Percentiles rank a stretch among this genome's conserved stretches.
Conservation (phyloP, 2,888 invertebrate species). For the Phortica magna region DNA sequence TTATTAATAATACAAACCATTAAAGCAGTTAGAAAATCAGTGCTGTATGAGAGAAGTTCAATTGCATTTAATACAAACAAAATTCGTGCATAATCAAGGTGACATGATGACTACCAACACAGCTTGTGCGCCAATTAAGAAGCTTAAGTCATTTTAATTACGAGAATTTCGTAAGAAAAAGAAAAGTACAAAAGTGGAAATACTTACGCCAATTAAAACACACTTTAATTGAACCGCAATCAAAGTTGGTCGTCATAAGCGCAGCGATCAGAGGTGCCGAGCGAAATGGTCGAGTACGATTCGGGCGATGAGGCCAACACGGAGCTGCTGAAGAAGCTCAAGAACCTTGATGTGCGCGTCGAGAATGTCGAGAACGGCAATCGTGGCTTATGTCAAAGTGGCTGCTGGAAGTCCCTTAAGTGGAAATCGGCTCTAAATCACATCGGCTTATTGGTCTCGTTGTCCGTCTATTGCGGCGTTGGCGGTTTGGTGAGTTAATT, state of each 20-base stretch:
- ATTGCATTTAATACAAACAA: no score
- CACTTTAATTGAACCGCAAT: no score
- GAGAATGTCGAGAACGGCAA: constrained; percentile 63
- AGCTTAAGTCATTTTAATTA: no score
- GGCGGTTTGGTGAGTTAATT: constrained; percentile 86
- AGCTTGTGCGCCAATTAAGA: no score
- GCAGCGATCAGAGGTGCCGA: neutral
- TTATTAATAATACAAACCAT: neutral
- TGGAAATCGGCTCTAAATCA: constrained; percentile 85
- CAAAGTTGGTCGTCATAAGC: neutral
- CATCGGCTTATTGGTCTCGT: constrained; percentile 85
- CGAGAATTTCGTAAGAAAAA: no score
- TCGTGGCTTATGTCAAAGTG: constrained; percentile 76
- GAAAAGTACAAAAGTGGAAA: no score
- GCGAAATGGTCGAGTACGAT: constrained; percentile 69
- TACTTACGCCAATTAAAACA: no score
- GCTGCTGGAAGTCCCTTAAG: constrained; percentile 79
- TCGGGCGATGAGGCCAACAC: constrained; percentile 76
- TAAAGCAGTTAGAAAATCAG: neutral
- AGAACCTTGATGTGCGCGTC: constrained; percentile 75
- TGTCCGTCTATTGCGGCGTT: constrained; percentile 87
- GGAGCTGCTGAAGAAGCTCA: constrained; percentile 76
- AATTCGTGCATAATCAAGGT: no score
- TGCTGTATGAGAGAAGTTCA: no score
- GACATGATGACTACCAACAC: no score